Percentiles rank a stretch among this genome's conserved stretches.
These are phyloP conservation scores for Liposcelis brunnea DNA, from an alignment of 2,888 invertebrate genomes.

Conservation along the genomic window DNA sequence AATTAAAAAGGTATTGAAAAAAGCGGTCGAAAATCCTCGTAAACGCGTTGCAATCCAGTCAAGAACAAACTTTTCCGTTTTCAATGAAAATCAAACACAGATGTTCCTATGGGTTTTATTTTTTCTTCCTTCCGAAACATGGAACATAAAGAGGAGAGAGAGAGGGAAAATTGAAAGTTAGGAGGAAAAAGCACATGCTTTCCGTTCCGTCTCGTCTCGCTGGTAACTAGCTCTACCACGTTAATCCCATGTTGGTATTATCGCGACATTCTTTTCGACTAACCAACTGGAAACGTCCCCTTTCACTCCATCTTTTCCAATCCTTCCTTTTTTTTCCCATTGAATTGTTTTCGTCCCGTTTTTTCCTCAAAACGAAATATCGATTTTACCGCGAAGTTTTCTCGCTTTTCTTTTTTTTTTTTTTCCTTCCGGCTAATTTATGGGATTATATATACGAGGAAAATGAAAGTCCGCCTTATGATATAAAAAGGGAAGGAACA, in stretches of 20 bases:
- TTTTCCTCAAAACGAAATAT: neutral
- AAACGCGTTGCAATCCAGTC: neutral
- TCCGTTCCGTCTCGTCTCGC: constrained; percentile 4
- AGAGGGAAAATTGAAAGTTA: constrained; percentile 5
- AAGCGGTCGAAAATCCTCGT: neutral
- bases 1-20: neutral
- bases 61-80: neutral
- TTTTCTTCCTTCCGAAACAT: neutral
- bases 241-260: constrained; percentile 4
- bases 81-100: too few species aligned
- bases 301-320: constrained; percentile 12
- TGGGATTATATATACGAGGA: constrained; percentile 11
- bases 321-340: constrained; percentile 24
- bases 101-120: too few species aligned
- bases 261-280: constrained; percentile 9
- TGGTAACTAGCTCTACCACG: neutral
- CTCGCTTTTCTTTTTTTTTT: constrained; percentile 11
- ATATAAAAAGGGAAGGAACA: too few species aligned
- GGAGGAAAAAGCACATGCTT: constrained; percentile 11
- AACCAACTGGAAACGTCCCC: constrained; percentile 9
- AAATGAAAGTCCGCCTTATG: too few species aligned
- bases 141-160: constrained; percentile 8
- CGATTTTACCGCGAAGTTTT: constrained; percentile 1
- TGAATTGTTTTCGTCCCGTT: constrained; percentile 19
- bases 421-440: neutral